phyloP scores from a whole-genome alignment of 2,797 vertebrate genomes.

The Microtus agrestis region DNA sequence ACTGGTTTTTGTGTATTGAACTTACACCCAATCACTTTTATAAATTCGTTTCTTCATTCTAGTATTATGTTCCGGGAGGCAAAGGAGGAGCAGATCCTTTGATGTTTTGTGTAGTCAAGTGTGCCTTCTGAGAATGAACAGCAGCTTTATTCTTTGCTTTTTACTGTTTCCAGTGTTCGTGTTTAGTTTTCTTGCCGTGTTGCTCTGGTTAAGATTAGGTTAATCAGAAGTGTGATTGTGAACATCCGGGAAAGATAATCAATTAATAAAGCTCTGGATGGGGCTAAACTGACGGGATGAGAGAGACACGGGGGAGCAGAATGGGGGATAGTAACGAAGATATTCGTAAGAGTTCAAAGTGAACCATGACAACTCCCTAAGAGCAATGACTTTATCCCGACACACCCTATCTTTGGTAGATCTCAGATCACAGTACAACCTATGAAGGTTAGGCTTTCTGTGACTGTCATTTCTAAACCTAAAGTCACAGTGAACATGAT shows the following conservation, averaged over 20 bases:
- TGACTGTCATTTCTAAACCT: slow-evolving; percentile 2
- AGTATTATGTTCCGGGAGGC: neutral
- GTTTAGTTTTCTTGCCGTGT: slow-evolving; percentile 28
- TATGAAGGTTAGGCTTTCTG: slow-evolving; percentile 20
- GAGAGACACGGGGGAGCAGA: neutral
- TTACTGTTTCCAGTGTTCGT: neutral
- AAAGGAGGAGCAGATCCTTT: neutral
- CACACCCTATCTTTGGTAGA: neutral
- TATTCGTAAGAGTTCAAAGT: neutral
- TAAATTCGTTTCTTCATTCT: slow-evolving; percentile 20
- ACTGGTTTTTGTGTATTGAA: slow-evolving; percentile 3
- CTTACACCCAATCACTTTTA: neutral
- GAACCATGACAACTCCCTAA: neutral
- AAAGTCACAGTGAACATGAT: slow-evolving; percentile 14
- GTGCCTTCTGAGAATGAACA: slow-evolving; percentile 33
- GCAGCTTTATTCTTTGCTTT: neutral
- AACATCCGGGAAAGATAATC: neutral
- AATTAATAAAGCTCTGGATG: neutral
- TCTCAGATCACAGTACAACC: neutral
- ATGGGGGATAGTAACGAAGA: neutral
- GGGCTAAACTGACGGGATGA: neutral
- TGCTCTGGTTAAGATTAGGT: neutral
- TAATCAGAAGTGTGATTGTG: neutral
- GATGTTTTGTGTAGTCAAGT: neutral
- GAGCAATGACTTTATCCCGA: neutral